A percentile compares a stretch with the other conserved stretches of the same genome.
Conservation (phyloP, 1,140 invertebrate species). For the Helicoverpa armigera region DNA sequence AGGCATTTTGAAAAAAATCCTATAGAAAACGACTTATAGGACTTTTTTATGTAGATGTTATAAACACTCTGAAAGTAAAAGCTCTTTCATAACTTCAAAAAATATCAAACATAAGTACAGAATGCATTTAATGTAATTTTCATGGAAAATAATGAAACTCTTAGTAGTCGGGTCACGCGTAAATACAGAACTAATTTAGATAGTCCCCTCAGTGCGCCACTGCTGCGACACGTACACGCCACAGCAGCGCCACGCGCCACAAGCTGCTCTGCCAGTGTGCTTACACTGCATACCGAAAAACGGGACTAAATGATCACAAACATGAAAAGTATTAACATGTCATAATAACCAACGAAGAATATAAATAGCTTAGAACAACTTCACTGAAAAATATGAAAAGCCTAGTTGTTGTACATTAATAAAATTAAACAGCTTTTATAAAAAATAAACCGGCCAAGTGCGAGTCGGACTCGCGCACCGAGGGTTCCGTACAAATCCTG, state of each 20-base stretch:
- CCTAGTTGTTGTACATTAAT: conserved; percentile 31
- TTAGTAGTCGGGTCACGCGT: neutral
- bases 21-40: too few relatives aligned
- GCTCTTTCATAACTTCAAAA: neutral
- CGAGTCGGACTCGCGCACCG: too few relatives aligned
- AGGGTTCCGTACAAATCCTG: too few relatives aligned
- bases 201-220: neutral
- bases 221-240: neutral
- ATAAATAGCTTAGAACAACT: neutral
- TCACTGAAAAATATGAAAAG: neutral
- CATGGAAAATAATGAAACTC: neutral
- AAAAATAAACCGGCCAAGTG: too few relatives aligned
- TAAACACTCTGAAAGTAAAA: too few relatives aligned
- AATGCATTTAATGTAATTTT: neutral
- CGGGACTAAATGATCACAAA: neutral
- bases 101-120: neutral
- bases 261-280: neutral
- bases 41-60: too few relatives aligned
- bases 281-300: neutral
- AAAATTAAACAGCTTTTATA: conserved; percentile 5
- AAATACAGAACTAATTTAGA: neutral
- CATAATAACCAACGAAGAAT: conserved; percentile 1
- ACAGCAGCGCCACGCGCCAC: neutral
- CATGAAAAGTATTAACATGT: neutral
- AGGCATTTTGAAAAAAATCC: too few relatives aligned